Conservation (phyloP, 2,888 invertebrate genomes). For the Synanthedon andrenaeformis region DNA sequence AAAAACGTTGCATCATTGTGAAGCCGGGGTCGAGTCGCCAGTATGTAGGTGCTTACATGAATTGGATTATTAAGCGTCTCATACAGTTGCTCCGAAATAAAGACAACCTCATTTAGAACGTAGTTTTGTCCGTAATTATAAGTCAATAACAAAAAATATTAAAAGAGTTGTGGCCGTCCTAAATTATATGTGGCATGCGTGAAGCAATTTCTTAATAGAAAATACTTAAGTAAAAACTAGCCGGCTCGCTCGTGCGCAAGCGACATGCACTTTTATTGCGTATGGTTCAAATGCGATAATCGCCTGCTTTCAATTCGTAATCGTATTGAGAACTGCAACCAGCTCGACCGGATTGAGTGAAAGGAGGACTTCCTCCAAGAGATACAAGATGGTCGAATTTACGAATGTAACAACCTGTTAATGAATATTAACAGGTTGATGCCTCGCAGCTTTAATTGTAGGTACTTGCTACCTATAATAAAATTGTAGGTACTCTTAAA, state of each 20-base stretch:
- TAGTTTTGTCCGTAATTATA: no score
- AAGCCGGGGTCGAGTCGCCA: no score
- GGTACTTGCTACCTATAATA: conserved; percentile 1
- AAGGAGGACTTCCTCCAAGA: conserved; percentile 7
- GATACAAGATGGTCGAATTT: not conserved
- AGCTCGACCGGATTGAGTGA: conserved; percentile 9
- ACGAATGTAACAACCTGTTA: no score
- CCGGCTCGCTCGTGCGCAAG: not conserved
- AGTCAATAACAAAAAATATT: no score
- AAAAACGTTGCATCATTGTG: no score
- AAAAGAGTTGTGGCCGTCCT: not conserved
- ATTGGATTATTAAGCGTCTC: no score
- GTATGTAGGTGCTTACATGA: no score
- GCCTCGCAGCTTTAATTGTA: not conserved
- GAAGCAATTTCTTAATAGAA: not conserved
- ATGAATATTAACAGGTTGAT: not conserved
- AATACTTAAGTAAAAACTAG: not conserved
- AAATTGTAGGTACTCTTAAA: conserved; percentile 1
- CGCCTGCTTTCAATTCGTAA: conserved; percentile 4
- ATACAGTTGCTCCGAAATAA: no score
- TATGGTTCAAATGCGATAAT: not conserved
- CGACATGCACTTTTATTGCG: not conserved
- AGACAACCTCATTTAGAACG: no score
- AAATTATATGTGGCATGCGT: not conserved
- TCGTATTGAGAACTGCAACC: conserved; percentile 21